A percentile compares a stretch with the other conserved stretches of the same genome.
phyloP scores from a whole-genome alignment of 2,113 vertebrate genomes.

The Gymnobelideus leadbeateri region DNA sequence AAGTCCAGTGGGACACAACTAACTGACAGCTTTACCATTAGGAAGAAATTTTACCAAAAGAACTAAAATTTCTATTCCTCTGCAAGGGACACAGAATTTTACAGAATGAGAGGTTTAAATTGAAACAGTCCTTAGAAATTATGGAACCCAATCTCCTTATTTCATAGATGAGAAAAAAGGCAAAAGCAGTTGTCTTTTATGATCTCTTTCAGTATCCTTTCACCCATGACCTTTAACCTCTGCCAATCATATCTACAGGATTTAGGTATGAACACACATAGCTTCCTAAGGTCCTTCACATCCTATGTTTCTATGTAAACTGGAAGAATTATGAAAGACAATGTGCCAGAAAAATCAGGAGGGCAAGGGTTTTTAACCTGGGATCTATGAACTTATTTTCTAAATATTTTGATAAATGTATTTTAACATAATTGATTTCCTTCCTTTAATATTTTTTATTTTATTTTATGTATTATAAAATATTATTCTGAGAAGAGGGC shows the following conservation, averaged over 20 bases:
- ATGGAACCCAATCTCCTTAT: not conserved
- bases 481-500: not conserved
- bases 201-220: not conserved
- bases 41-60: not conserved
- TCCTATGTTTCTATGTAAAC: not conserved
- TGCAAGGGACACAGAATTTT: not conserved
- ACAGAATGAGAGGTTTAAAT: not conserved
- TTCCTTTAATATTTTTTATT: not conserved
- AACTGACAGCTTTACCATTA: not conserved
- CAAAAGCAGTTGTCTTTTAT: not conserved
- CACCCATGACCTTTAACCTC: not conserved
- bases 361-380: not conserved
- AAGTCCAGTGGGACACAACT: not conserved
- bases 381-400: not conserved
- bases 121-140: not conserved
- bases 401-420: not conserved
- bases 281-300: not conserved
- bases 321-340: not conserved
- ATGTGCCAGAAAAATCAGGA: not conserved
- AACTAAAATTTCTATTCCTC: not conserved
- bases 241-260: not conserved
- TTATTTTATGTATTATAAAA: not conserved
- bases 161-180: not conserved
- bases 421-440: not conserved
- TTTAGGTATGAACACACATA: not conserved